A percentile compares a stretch with the other conserved stretches of the same genome.
Conservation (phyloP, 2,888 invertebrate species). For the Mimumesa dahlbomi region DNA sequence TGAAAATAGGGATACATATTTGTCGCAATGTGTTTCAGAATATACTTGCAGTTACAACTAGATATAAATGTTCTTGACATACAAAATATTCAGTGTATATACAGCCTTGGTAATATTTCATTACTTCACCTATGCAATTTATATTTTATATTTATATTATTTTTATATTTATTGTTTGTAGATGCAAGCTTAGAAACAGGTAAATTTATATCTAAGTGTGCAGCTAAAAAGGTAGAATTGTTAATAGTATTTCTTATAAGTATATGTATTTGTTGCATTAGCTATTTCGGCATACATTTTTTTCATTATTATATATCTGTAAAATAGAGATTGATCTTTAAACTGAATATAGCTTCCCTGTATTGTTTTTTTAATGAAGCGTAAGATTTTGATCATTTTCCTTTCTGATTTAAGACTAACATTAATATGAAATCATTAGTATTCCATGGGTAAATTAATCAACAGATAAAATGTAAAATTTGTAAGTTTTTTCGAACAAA, state of each 20-base stretch:
- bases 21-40: conserved; percentile 1
- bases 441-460: conserved; percentile 22
- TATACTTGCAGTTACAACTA: conserved; percentile 20
- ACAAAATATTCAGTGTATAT: conserved; percentile 53
- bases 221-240: conserved; percentile 16
- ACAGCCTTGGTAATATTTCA: conserved; percentile 31
- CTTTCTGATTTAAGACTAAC: conserved; percentile 41
- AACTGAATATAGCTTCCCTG: conserved; percentile 21
- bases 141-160: too few species aligned
- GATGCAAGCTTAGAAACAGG: conserved; percentile 40
- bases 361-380: conserved; percentile 27
- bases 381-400: conserved; percentile 10
- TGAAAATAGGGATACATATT: conserved; percentile 51
- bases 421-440: conserved; percentile 39
- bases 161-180: conserved; percentile 25
- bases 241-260: conserved; percentile 26
- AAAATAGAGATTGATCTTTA: conserved; percentile 24
- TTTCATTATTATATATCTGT: conserved; percentile 26
- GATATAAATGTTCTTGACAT: conserved; percentile 45
- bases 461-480: conserved; percentile 10
- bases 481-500: conserved; percentile 21
- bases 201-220: conserved; percentile 27
- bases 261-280: conserved; percentile 30
- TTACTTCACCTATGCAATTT: conserved; percentile 30
- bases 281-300: conserved; percentile 17